phyloP scores from a whole-genome alignment of 2,888 invertebrate genomes.

The Pediacus dermestoides region DNA sequence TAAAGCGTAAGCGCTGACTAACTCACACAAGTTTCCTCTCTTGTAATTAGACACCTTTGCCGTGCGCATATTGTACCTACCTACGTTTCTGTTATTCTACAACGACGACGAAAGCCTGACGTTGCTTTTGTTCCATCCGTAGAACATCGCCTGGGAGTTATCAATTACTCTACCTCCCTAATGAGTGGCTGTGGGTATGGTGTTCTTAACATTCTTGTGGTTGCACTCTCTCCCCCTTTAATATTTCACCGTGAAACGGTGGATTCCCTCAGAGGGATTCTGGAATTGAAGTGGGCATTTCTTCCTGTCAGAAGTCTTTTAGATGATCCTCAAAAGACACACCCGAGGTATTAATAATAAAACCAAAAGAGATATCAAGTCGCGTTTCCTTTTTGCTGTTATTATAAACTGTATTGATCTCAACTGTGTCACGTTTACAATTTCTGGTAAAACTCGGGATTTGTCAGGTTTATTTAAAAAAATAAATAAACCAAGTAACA shows the following conservation, averaged over 20 bases:
- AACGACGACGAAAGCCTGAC: not conserved
- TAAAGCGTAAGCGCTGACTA: not conserved
- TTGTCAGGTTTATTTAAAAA: too few relatives aligned
- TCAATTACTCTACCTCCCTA: constrained; percentile 20
- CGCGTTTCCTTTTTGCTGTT: too few relatives aligned
- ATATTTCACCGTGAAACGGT: constrained; percentile 21
- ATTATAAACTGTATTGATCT: too few relatives aligned
- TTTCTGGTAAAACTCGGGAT: too few relatives aligned
- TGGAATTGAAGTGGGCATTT: constrained; percentile 15
- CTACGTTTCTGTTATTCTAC: too few relatives aligned
- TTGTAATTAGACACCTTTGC: constrained; percentile 2
- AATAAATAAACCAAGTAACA: too few relatives aligned
- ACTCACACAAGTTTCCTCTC: constrained; percentile 1
- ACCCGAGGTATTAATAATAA: constrained; percentile 20
- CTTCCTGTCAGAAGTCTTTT: constrained; percentile 12
- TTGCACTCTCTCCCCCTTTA: constrained; percentile 13
- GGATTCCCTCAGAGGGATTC: constrained; percentile 11
- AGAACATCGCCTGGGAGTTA: constrained; percentile 17
- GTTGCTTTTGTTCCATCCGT: constrained; percentile 12
- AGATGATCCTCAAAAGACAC: constrained; percentile 20
- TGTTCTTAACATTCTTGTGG: constrained; percentile 3
- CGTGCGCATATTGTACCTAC: not conserved
- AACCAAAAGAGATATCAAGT: too few relatives aligned
- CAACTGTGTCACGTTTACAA: too few relatives aligned
- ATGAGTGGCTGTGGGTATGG: constrained; percentile 9